Conservation (phyloP, 2,113 vertebrate genomes). For the Paradoxurus hermaphroditus region DNA sequence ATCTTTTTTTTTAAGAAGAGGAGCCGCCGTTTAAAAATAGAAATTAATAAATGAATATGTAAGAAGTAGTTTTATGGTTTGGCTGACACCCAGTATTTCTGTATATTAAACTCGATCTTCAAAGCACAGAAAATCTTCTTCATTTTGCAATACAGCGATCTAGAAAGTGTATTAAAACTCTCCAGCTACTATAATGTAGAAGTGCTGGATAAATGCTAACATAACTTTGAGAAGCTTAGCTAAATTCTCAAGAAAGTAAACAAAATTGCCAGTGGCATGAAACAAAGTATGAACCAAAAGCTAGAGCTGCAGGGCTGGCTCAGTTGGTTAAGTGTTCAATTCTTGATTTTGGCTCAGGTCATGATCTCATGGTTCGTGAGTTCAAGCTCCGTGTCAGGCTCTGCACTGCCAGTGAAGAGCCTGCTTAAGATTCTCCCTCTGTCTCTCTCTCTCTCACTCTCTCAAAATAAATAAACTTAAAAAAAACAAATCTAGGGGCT, state of each 20-base stretch:
- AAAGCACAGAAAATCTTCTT: constrained; percentile 29
- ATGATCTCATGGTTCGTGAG: not conserved
- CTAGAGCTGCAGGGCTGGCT: not conserved
- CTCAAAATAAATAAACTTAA: too few relatives aligned
- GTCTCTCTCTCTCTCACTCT: too few relatives aligned
- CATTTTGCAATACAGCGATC: constrained; percentile 5
- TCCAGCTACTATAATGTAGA: not conserved
- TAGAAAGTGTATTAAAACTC: constrained; percentile 33
- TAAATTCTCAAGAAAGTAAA: not conserved
- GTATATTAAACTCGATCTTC: not conserved
- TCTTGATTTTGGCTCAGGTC: not conserved
- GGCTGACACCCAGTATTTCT: not conserved
- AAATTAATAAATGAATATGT: constrained; percentile 42
- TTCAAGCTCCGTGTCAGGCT: not conserved
- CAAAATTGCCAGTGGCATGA: not conserved
- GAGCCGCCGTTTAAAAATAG: constrained; percentile 53
- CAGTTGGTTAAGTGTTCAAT: not conserved
- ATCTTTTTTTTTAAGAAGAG: constrained; percentile 42
- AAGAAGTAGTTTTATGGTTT: constrained; percentile 36
- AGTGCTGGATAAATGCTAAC: not conserved
- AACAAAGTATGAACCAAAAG: constrained; percentile 16
- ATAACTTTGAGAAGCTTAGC: not conserved
- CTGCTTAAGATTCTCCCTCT: too few relatives aligned
- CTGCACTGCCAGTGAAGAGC: too few relatives aligned
- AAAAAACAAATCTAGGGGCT: too few relatives aligned